These are phyloP conservation scores for Poecilia wingei DNA, from an alignment of 2,797 vertebrate species.

Conservation along the genomic window DNA sequence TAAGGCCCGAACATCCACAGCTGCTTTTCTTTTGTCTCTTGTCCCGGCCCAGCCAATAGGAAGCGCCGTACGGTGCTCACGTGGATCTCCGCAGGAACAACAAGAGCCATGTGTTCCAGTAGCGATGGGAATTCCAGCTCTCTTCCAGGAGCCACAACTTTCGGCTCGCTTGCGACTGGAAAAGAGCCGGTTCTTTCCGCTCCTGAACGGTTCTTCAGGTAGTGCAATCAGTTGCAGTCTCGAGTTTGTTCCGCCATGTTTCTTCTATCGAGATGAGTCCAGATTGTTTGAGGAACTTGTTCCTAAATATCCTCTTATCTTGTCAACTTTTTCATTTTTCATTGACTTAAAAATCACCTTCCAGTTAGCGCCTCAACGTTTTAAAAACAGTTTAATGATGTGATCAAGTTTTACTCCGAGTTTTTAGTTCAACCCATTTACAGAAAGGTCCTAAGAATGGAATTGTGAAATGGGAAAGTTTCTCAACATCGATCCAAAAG, in stretches of 20 bases:
- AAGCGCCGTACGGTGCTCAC: constrained; percentile 61
- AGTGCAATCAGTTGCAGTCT: neutral
- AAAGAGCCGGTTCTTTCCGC: neutral
- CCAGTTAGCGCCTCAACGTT: neutral
- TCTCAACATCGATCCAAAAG: neutral
- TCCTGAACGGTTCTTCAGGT: neutral
- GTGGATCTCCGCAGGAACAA: constrained; percentile 60
- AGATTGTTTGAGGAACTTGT: neutral
- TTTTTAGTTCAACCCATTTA: neutral
- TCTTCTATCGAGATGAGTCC: neutral
- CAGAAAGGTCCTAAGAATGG: neutral
- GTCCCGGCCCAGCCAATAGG: constrained; percentile 48
- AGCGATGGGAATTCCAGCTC: neutral
- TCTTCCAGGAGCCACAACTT: neutral
- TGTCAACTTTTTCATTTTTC: neutral
- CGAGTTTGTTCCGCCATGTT: neutral
- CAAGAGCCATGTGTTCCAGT: constrained; percentile 57
- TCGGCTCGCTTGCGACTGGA: neutral
- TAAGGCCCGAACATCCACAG: neutral
- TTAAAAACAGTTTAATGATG: neutral
- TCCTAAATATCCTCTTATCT: neutral
- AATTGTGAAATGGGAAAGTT: neutral
- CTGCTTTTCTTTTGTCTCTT: neutral
- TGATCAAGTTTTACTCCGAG: neutral
- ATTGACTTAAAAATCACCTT: no score